Conservation (phyloP, 35 echinoderm and acorn worm species). For the Ophioderma brevispina region DNA sequence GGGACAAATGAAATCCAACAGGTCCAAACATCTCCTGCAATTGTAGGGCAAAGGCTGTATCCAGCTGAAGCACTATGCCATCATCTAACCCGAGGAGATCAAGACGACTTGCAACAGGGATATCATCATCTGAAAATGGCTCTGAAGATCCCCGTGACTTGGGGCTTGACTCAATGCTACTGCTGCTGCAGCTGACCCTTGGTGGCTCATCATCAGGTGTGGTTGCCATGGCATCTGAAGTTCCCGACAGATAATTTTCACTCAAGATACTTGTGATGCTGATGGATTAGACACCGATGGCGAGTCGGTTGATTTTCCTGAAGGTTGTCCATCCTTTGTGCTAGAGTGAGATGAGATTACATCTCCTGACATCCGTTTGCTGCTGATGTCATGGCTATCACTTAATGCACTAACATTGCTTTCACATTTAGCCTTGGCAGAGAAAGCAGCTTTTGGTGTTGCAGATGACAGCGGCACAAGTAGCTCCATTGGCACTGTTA, state of each 20-base stretch:
- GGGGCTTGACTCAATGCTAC: background rate
- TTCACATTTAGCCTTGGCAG: too few species aligned
- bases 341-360: too few species aligned
- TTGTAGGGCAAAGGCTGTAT: slow-evolving; percentile 85
- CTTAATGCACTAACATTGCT: too few species aligned
- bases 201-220: background rate
- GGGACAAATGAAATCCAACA: slow-evolving; percentile 63
- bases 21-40: slow-evolving; percentile 94
- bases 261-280: too few species aligned
- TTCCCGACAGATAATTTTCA: too few species aligned
- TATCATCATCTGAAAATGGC: background rate
- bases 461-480: background rate
- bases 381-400: too few species aligned
- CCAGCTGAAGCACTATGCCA: slow-evolving; percentile 74
- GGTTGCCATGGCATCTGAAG: too few species aligned
- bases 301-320: too few species aligned
- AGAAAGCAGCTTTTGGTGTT: background rate
- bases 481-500: background rate
- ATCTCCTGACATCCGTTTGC: too few species aligned
- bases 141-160: background rate
- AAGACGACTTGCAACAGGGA: background rate
- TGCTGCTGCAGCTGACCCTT: background rate
- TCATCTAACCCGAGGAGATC: slow-evolving; percentile 44
- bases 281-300: too few species aligned
- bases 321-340: too few species aligned